Evolutionary conservation across 2,113 vertebrate species (phyloP).

Genomic region (Indicator indicator): DNA sequence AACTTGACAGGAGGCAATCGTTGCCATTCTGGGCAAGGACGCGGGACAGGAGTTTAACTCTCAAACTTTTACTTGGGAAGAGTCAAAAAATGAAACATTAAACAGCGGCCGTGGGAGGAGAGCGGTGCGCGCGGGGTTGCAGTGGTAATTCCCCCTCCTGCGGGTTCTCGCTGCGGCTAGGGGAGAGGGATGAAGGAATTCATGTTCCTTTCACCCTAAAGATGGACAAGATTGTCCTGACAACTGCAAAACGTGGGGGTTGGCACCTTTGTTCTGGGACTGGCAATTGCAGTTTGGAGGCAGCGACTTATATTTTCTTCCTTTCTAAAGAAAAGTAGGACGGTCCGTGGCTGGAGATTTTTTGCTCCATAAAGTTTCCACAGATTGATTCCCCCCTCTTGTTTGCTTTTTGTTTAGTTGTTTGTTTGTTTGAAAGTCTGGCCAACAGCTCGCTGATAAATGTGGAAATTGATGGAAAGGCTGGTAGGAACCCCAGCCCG

Average conservation of each 20-base stretch:
- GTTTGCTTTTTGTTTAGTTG: fast-evolving
- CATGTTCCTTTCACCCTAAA: background rate
- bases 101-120: background rate
- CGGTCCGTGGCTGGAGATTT: background rate
- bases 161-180: background rate
- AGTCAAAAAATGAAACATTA: background rate
- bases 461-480: background rate
- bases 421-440: background rate
- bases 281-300: background rate
- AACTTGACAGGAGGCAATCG: background rate
- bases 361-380: background rate
- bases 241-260: conserved; percentile 19
- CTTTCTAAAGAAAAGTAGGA: background rate
- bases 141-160: background rate
- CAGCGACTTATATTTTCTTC: background rate
- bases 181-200: background rate
- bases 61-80: background rate
- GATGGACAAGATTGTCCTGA: conserved; percentile 40
- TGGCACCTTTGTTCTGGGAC: conserved; percentile 34
- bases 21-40: background rate
- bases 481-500: background rate
- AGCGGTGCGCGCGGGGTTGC: background rate
- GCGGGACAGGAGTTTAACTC: background rate
- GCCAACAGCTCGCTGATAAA: background rate
- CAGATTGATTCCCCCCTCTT: too few species aligned